Percentiles rank a stretch among this genome's conserved stretches.
Conservation (phyloP, 2,113 vertebrate species). For the Zingel zingel region DNA sequence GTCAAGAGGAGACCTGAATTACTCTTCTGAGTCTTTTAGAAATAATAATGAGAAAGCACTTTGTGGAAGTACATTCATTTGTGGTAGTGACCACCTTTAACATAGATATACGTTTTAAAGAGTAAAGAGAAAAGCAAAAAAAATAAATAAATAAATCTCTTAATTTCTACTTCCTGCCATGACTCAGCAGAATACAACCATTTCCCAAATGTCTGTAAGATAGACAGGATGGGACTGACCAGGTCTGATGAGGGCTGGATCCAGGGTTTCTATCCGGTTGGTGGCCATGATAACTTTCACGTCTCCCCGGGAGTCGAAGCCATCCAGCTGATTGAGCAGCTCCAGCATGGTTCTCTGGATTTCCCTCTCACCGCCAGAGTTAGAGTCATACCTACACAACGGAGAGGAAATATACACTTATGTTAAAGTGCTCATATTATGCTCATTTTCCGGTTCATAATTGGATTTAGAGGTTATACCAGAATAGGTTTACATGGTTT, state of each 20-base stretch:
- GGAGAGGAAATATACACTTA: neutral
- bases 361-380: conserved; percentile 96
- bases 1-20: neutral
- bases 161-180: conserved; percentile 19
- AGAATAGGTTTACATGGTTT: too few species aligned
- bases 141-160: too few species aligned
- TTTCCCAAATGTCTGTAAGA: conserved; percentile 12
- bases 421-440: too few species aligned
- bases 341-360: conserved; percentile 99
- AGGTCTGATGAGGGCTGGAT: conserved; percentile 97
- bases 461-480: too few species aligned
- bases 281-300: conserved; percentile 99
- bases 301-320: conserved; percentile 96
- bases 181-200: conserved; percentile 32
- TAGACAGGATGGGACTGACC: conserved; percentile 79
- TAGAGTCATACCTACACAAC: conserved; percentile 92
- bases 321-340: conserved; percentile 96
- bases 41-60: neutral
- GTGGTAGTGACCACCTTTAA: neutral
- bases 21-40: neutral
- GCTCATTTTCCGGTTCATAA: too few species aligned
- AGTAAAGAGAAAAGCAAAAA: too few species aligned
- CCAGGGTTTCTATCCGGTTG: conserved; percentile 97
- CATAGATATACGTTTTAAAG: neutral
- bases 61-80: neutral